Conservation (phyloP, 2,797 vertebrate genomes). For the Varecia variegata region DNA sequence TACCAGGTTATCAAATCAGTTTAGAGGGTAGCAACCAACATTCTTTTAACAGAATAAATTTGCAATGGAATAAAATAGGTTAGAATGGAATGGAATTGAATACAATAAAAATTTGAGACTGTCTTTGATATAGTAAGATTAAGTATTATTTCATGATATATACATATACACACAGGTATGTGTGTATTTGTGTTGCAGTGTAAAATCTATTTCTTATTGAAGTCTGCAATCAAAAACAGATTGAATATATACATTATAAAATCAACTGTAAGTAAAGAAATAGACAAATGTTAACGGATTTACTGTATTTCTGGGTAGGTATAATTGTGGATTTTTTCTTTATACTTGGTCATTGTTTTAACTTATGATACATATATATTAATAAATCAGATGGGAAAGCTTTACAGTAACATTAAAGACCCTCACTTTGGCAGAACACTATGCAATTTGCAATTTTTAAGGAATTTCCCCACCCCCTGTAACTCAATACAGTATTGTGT, state of each 20-base stretch:
- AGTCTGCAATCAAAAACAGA: not conserved
- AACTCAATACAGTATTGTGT: rapidly evolving
- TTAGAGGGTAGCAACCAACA: not conserved
- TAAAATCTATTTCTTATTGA: not conserved
- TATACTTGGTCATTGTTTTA: not conserved
- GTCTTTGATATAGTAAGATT: not conserved
- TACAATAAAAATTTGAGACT: not conserved
- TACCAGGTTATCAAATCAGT: not conserved
- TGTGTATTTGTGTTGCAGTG: not conserved
- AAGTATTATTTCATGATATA: not conserved
- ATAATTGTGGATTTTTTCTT: not conserved
- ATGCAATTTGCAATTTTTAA: not conserved
- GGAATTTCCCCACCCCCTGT: too few relatives aligned
- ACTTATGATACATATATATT: too few relatives aligned
- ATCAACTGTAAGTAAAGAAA: not conserved
- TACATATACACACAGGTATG: not conserved
- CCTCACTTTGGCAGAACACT: not conserved
- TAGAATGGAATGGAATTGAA: not conserved
- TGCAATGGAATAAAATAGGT: not conserved
- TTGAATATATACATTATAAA: not conserved
- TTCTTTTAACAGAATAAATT: not conserved
- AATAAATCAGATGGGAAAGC: not conserved
- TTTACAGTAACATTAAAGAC: not conserved
- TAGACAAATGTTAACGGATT: not conserved
- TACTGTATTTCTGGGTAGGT: not conserved